A percentile compares a stretch with the other conserved stretches of the same genome.
These are phyloP conservation scores for Coregonus suidteri DNA, from an alignment of 2,797 vertebrate genomes.

Conservation along the genomic window DNA sequence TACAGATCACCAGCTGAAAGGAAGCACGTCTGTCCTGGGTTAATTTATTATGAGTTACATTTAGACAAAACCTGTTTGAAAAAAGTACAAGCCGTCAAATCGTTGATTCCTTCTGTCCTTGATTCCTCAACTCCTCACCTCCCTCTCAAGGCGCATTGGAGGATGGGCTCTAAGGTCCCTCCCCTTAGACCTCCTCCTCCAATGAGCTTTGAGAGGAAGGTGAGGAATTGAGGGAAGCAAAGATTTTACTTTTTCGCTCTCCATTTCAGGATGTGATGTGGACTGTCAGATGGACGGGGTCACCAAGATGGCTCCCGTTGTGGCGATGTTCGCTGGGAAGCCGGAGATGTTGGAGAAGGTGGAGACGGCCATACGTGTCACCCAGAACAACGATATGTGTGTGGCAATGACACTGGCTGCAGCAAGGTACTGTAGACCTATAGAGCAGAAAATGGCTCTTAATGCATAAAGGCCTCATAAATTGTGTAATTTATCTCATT, in stretches of 20 bases:
- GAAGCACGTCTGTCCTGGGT: not conserved
- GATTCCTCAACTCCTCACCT: no score
- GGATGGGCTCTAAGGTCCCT: not conserved
- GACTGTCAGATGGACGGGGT: constrained; percentile 76
- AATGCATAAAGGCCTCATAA: not conserved
- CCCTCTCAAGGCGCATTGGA: no score
- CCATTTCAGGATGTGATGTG: constrained; percentile 60
- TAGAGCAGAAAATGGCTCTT: not conserved
- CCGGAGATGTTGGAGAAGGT: constrained; percentile 75
- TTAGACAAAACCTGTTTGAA: not conserved
- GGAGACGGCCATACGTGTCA: constrained; percentile 67
- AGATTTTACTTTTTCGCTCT: not conserved
- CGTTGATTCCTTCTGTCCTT: no score
- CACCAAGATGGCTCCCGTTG: constrained; percentile 72
- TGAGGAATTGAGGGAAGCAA: not conserved
- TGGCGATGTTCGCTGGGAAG: constrained; percentile 69
- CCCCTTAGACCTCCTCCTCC: not conserved
- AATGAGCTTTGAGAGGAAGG: not conserved
- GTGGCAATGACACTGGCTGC: constrained; percentile 73
- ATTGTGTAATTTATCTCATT: not conserved
- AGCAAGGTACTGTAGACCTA: constrained; percentile 59
- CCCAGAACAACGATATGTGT: constrained; percentile 74
- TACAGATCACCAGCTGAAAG: not conserved
- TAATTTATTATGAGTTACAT: not conserved
- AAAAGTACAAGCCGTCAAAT: no score